These are phyloP conservation scores for Epizoanthus illoricatus DNA, from an alignment of 92 coral and sea anemone species.

Conservation along the genomic window DNA sequence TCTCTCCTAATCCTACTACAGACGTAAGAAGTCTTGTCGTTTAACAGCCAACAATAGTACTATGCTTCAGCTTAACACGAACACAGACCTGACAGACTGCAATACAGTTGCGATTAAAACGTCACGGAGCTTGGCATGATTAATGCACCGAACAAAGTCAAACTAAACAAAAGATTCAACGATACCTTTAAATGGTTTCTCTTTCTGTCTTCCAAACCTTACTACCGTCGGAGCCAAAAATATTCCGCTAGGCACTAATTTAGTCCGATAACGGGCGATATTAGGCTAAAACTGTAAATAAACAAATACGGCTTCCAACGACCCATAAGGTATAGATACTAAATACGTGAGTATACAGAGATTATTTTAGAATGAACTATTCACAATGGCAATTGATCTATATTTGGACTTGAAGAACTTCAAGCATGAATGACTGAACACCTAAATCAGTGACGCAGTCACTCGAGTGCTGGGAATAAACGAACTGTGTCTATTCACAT, in stretches of 20 bases:
- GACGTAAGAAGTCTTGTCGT: background rate
- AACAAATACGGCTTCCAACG: background rate
- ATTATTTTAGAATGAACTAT: background rate
- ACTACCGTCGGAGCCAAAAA: background rate
- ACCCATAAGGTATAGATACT: background rate
- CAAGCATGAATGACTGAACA: conserved; percentile 1
- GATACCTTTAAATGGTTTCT: conserved; percentile 12
- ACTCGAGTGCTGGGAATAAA: background rate
- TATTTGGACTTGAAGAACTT: conserved; percentile 13
- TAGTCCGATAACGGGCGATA: conserved; percentile 7
- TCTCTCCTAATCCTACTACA: background rate
- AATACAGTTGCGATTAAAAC: too few species aligned
- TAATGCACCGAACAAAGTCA: background rate
- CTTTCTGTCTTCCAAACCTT: background rate
- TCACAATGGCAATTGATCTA: background rate
- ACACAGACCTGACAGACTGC: background rate
- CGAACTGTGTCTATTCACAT: background rate
- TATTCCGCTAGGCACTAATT: background rate
- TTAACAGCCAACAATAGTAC: background rate
- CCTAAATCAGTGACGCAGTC: background rate
- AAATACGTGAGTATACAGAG: background rate
- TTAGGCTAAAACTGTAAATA: background rate
- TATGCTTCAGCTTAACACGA: background rate
- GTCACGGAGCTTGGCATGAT: conserved; percentile 10
- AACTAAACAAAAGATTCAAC: background rate